Conservation (phyloP, 2,113 vertebrate species). For the Montifringilla adamsi region DNA sequence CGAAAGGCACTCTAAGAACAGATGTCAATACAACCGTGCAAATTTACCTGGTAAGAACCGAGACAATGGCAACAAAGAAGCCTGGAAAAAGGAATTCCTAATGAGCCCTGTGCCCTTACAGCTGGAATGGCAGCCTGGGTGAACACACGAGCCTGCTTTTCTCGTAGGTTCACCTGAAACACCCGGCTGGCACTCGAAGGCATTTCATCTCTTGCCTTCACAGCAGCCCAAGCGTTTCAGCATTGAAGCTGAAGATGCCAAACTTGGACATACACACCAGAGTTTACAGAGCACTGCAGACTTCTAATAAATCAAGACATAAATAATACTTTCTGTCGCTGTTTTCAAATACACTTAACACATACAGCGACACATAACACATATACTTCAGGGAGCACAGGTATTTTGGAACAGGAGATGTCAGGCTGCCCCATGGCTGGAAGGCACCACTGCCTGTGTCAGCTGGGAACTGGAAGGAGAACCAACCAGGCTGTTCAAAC, state of each 20-base stretch:
- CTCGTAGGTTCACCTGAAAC: background rate
- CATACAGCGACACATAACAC: accelerated
- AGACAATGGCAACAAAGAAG: background rate
- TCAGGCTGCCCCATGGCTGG: background rate
- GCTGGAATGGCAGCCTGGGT: background rate
- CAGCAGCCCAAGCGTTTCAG: background rate
- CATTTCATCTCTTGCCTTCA: background rate
- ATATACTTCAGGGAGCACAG: background rate
- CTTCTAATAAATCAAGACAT: background rate
- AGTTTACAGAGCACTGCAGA: background rate
- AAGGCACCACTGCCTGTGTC: background rate
- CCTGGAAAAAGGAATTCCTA: background rate
- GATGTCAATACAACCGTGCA: accelerated
- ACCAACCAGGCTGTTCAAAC: background rate
- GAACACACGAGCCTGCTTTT: background rate
- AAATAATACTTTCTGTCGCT: background rate
- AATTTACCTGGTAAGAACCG: background rate
- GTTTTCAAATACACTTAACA: background rate
- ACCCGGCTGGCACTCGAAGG: accelerated
- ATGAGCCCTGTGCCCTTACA: background rate
- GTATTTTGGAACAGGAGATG: background rate
- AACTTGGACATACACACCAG: background rate
- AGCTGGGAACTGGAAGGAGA: background rate
- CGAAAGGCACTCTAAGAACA: background rate
- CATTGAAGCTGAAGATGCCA: background rate